Conservation (phyloP, 2,113 vertebrate species). For the Sylvicapra grimmia region DNA sequence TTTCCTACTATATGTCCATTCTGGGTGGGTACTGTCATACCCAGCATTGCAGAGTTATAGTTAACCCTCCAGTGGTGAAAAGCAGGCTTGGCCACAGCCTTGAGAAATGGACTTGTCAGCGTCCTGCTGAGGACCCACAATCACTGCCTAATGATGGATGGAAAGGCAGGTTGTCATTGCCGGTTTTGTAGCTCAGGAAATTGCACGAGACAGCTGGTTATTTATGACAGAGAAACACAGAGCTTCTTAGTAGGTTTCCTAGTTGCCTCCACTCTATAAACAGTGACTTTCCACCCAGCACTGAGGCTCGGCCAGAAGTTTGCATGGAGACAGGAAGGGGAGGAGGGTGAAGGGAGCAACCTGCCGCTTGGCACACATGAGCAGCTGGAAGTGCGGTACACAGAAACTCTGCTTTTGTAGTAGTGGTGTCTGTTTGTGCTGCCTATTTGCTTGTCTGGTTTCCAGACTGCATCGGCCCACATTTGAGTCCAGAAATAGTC, state of each 20-base stretch:
- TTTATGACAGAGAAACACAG: background rate
- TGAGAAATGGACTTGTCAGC: constrained; percentile 39
- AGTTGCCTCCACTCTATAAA: background rate
- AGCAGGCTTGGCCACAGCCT: background rate
- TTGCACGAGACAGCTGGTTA: background rate
- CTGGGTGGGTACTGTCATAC: background rate
- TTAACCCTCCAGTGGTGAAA: background rate
- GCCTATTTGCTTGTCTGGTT: constrained; percentile 34
- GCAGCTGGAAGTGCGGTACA: background rate
- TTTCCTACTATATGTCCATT: background rate
- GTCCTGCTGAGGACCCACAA: constrained; percentile 24
- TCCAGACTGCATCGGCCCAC: background rate
- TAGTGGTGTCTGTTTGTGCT: background rate
- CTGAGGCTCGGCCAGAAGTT: background rate
- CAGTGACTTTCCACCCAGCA: background rate
- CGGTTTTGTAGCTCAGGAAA: constrained; percentile 17
- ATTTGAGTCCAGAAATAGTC: constrained; percentile 44
- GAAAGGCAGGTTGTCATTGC: constrained; percentile 1
- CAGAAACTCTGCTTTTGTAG: background rate
- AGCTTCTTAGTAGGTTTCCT: constrained; percentile 2
- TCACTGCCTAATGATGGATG: background rate
- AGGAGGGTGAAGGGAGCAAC: background rate
- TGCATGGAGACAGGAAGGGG: background rate
- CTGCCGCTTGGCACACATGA: background rate
- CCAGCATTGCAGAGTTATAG: background rate